A percentile compares a stretch with the other conserved stretches of the same genome.
Conservation (phyloP, 2,113 vertebrate genomes). For the Phylloscopus trochiloides region DNA sequence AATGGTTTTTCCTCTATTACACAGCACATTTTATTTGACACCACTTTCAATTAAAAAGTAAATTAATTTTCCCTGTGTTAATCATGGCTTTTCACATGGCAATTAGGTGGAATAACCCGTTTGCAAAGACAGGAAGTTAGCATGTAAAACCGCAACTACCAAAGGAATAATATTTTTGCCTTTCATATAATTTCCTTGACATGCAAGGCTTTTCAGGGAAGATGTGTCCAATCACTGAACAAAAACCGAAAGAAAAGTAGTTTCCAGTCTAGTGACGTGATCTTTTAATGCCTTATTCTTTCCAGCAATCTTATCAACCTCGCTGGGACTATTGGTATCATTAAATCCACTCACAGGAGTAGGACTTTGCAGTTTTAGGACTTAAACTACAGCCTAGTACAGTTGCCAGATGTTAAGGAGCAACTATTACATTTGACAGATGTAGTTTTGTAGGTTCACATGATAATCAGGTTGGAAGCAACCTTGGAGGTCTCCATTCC, state of each 20-base stretch:
- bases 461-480: neutral
- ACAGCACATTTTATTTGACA: neutral
- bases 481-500: neutral
- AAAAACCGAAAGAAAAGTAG: neutral
- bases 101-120: neutral
- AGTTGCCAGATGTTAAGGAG: slow-evolving; percentile 6
- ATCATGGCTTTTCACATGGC: neutral
- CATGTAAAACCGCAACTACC: neutral
- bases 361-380: slow-evolving; percentile 8
- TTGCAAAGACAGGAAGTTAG: neutral
- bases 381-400: neutral
- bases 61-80: slow-evolving; percentile 7
- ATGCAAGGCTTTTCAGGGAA: neutral
- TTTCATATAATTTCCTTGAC: slow-evolving; percentile 6
- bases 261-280: neutral
- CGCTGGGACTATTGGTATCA: neutral
- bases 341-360: neutral
- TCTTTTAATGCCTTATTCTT: slow-evolving; percentile 23
- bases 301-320: neutral
- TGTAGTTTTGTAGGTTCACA: neutral
- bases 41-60: neutral
- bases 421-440: neutral
- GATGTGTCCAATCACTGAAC: neutral
- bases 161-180: slow-evolving; percentile 15
- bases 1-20: neutral